Percentiles rank a stretch among this genome's conserved stretches.
Evolutionary conservation across 2,113 vertebrate species (phyloP).

Genomic region (Nothoprocta pentlandii): DNA sequence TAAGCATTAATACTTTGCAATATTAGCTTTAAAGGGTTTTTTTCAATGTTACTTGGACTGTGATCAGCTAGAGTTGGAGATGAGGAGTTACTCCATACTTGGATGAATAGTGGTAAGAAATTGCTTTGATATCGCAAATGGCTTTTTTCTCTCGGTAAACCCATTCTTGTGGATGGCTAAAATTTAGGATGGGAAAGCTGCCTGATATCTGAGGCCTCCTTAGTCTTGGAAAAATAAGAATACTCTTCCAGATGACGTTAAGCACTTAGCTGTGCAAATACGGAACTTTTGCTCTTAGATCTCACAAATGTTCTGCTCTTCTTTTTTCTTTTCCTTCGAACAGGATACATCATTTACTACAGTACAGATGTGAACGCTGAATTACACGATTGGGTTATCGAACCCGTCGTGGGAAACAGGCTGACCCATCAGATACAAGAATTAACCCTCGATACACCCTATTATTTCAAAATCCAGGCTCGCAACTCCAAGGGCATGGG

Average conservation of each 20-base stretch:
- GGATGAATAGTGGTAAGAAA: background rate
- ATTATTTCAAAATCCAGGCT: constrained; percentile 99
- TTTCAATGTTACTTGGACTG: background rate
- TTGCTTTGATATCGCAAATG: background rate
- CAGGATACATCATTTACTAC: constrained; percentile 99
- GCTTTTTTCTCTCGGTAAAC: background rate
- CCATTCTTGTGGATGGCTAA: background rate
- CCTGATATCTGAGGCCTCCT: fast-evolving
- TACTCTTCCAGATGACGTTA: fast-evolving
- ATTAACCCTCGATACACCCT: constrained; percentile 94
- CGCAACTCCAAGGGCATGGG: constrained; percentile 99
- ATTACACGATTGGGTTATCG: constrained; percentile 98
- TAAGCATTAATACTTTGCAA: background rate
- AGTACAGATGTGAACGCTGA: constrained; percentile 96
- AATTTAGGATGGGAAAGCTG: background rate
- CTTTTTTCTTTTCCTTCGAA: background rate
- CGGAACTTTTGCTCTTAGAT: fast-evolving
- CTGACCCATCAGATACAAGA: constrained; percentile 98
- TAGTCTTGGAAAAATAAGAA: background rate
- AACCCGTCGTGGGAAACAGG: constrained; percentile 95
- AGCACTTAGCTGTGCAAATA: background rate
- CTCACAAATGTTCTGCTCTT: fast-evolving
- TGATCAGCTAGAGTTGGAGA: background rate
- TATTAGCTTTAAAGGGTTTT: background rate
- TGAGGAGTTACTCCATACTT: background rate